These are phyloP conservation scores for Melozone crissalis DNA, from an alignment of 2,113 vertebrate genomes.

Conservation along the genomic window DNA sequence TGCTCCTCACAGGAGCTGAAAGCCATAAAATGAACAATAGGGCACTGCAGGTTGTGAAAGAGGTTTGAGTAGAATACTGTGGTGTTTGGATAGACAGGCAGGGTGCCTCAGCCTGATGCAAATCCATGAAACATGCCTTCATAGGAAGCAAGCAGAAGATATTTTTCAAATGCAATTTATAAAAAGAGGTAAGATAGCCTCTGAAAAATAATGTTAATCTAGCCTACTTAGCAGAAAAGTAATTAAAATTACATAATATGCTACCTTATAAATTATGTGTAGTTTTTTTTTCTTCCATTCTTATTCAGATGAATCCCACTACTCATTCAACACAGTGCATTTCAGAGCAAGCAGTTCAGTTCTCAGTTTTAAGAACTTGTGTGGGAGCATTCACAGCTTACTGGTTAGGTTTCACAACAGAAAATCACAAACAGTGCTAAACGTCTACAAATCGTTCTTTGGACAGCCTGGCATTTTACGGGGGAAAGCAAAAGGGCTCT, in stretches of 20 bases:
- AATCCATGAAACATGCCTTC: background rate
- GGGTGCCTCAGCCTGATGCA: background rate
- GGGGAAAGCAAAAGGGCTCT: background rate
- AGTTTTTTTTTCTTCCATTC: background rate
- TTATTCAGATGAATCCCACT: background rate
- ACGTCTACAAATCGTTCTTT: background rate
- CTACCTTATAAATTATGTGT: background rate
- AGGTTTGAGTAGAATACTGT: background rate
- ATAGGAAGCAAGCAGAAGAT: background rate
- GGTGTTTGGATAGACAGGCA: background rate
- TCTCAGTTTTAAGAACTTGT: background rate
- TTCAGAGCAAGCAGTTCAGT: background rate
- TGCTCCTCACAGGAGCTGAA: background rate
- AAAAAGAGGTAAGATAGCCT: background rate
- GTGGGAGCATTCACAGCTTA: background rate
- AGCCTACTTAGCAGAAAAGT: too few relatives aligned
- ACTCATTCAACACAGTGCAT: background rate
- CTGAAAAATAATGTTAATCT: too few relatives aligned
- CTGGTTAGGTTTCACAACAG: background rate
- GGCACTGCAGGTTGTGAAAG: background rate
- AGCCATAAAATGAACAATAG: background rate
- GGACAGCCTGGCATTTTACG: background rate
- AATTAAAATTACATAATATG: too few relatives aligned
- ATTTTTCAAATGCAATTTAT: background rate
- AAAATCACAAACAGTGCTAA: background rate